These are phyloP conservation scores for Tetranychus piercei DNA, from an alignment of 2,888 invertebrate genomes.

Conservation along the genomic window DNA sequence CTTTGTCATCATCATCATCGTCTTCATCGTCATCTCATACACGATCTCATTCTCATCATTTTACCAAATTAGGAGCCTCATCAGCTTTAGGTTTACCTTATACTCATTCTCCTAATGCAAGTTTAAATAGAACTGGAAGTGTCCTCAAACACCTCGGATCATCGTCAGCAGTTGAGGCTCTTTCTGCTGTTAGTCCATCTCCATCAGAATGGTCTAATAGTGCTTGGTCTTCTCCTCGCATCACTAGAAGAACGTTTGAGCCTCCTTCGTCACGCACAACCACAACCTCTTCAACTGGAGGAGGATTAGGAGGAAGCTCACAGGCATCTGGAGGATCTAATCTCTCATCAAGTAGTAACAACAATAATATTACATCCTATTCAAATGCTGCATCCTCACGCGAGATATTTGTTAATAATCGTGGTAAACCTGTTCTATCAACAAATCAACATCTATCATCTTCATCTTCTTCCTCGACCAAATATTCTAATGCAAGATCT, in stretches of 20 bases:
- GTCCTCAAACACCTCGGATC: neutral
- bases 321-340: neutral
- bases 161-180: neutral
- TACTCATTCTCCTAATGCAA: neutral
- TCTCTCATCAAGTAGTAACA: neutral
- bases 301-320: no score
- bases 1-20: slow-evolving; percentile 11
- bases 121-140: no score
- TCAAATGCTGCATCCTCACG: neutral
- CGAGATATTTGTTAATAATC: neutral
- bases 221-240: neutral
- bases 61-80: neutral
- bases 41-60: slow-evolving; percentile 23
- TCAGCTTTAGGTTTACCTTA: neutral
- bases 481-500: slow-evolving; percentile 2
- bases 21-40: slow-evolving; percentile 22
- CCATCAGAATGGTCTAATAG: neutral
- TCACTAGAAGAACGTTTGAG: neutral
- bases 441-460: neutral
- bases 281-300: no score
- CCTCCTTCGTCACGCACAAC: neutral
- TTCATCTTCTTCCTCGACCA: neutral
- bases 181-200: neutral
- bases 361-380: neutral
- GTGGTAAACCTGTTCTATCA: neutral